Base-by-base conservation (phyloP, 2,888 invertebrate species). In the Nomada fabriciana region DNA sequence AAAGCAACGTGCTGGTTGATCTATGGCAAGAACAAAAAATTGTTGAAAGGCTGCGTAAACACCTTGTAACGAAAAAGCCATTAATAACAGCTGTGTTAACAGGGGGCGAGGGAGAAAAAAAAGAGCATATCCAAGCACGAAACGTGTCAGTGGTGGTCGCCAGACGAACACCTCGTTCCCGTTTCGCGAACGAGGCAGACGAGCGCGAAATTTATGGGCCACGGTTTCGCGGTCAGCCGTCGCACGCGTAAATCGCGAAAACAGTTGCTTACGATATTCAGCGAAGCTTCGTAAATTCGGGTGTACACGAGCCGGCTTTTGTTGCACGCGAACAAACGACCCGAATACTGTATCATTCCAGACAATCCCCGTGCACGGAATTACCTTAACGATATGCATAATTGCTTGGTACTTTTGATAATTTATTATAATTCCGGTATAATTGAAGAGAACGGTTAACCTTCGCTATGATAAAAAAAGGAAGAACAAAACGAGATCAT, bases 221-320 rank as follows among this genome's bases (percentile, higher is more conserved):
- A 60, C 74, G 59, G 68, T 74, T 69, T 71, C 71, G 71, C 72
- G 61, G 75, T 75, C 60, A 75, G 52, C 53, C 70, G 68, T 63
- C 61, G 63, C 55, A 43, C 50, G 61, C 75, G 75, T 80, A 80
- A 80, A 80, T 80, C 68, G 80, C 59, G 52, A 76, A 80, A 80
- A 76, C 70, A 69, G 65, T 80, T 80, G 76, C 80, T 76, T 80
- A 76, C 76, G 69, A 68, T 76, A 76, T 59, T 64, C 65, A 52
- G 20, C 52, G 29, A 11, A 70, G 64, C 52, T 79, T 70, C 64
- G 63, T 64, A 79, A 79, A 75, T 79, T 74, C 70, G 47, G 70
- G 25, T 53, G 52, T 69, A n/a, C 43, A 64, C 47, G 20, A 5
- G 7, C 57, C 13, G 20, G 67, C 36, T 59, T 42, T 47, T 53